Base-by-base conservation (phyloP, 1,140 invertebrate species). In the Hyles vespertilio region DNA sequence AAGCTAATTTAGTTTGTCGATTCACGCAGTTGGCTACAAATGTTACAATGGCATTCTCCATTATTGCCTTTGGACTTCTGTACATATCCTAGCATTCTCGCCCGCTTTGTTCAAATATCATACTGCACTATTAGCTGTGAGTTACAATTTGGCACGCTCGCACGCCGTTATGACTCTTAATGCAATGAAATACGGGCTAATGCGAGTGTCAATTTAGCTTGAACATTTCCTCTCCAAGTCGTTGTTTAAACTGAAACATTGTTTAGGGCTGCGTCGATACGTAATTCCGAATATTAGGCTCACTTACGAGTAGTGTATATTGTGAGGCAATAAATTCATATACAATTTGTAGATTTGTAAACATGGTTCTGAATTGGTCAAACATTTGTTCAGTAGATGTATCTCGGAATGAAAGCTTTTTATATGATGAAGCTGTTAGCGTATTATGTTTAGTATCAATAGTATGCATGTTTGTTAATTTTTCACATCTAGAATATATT, bases 161-260 rank as follows among this genome's bases (percentile, higher is more conserved):
- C 8, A 54, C 22, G 3, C 11, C 2, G 12, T 11, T 32, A 43
- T 12, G 33, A 54, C 11, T 0, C 36, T 54, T 45, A 43, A 44
- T 44, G 12, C 36, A 7, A 43, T 44, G 12, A 48, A 22, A 22
- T 11, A 48, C 3, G 12, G 36, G 36, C 8, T 40, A 40, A 40
- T 40, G 36, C 36, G 36, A 40, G 3, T 40, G 36, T 40, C 36
- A 40, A 40, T 40, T 40, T 40, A 8, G 36, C 36, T 40, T 40
- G 36, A 40, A 40, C 36, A 2, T 40, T 40, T 40, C 36, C 36
- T 8, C 56, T 40, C 60, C 60, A 56, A 57, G 57, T 63, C 65
- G 62, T 63, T 67, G 65, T 67, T 64, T 53, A 61, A 61, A 61
- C 59, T 61, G 61, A 60, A 61, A 50, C 59, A 68, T 64, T 59